Evolutionary conservation across 53 echinoderm and acorn worm genomes (phyloP).

Genomic region (Echinometra lucunter): DNA sequence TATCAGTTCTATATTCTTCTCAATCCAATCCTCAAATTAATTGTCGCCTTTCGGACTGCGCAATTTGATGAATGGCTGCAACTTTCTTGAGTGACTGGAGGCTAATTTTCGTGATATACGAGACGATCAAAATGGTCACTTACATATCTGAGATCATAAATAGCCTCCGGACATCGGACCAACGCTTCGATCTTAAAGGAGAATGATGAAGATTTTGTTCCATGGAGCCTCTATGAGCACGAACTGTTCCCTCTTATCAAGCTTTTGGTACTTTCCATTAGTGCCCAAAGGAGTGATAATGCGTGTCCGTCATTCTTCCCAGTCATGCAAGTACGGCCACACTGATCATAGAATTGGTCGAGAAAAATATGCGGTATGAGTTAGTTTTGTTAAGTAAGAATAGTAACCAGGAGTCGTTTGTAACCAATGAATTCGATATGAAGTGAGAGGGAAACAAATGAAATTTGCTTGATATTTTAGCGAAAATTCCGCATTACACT

Average conservation of each 20-base stretch:
- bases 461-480: too few relatives aligned
- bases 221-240: neutral
- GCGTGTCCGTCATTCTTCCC: neutral
- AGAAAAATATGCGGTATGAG: too few relatives aligned
- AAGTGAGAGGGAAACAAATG: too few relatives aligned
- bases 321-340: too few relatives aligned
- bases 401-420: too few relatives aligned
- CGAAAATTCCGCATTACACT: too few relatives aligned
- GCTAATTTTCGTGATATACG: conserved; percentile 35
- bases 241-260: neutral
- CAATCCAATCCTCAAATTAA: conserved; percentile 46
- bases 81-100: conserved; percentile 37
- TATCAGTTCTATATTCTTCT: conserved; percentile 2
- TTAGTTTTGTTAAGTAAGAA: too few relatives aligned
- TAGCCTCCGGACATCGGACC: conserved; percentile 55
- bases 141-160: conserved; percentile 59
- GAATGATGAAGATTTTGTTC: neutral
- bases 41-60: conserved; percentile 36
- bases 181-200: conserved; percentile 10
- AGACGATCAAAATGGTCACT: conserved; percentile 53
- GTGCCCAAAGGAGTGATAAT: neutral
- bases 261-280: neutral
- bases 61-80: conserved; percentile 26
- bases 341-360: too few relatives aligned
- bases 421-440: too few relatives aligned